These are phyloP conservation scores for Bombylius discolor DNA, from an alignment of 2,888 invertebrate genomes.

Conservation along the genomic window DNA sequence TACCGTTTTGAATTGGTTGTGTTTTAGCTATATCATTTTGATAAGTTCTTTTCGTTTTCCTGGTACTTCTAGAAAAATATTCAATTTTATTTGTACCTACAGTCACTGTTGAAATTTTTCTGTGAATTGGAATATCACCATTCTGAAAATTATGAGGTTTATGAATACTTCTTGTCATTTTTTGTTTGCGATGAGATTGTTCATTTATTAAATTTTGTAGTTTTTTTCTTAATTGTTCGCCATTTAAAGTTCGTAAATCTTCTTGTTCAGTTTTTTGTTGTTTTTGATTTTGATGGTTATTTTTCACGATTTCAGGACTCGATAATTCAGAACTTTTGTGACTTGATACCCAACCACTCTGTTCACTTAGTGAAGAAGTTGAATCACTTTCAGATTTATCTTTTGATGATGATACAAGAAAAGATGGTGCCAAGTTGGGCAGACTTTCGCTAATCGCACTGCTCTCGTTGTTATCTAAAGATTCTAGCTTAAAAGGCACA, in stretches of 20 bases:
- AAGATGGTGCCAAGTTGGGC: slow-evolving; percentile 55
- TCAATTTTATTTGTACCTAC: slow-evolving; percentile 22
- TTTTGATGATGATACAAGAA: slow-evolving; percentile 40
- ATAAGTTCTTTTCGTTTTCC: slow-evolving; percentile 19
- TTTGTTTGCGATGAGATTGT: slow-evolving; percentile 19
- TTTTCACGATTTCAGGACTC: slow-evolving; percentile 41
- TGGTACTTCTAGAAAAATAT: slow-evolving; percentile 15
- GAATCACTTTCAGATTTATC: slow-evolving; percentile 40
- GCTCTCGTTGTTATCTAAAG: slow-evolving; percentile 23
- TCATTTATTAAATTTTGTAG: slow-evolving; percentile 45
- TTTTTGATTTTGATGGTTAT: slow-evolving; percentile 1
- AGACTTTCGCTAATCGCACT: slow-evolving; percentile 55
- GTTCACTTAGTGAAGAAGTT: slow-evolving; percentile 61
- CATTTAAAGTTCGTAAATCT: slow-evolving; percentile 40
- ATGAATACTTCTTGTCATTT: background rate
- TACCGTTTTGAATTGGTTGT: slow-evolving; percentile 16
- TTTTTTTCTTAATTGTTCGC: slow-evolving; percentile 52
- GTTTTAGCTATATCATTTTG: slow-evolving; percentile 19
- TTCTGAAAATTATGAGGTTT: slow-evolving; percentile 7
- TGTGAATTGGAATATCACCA: slow-evolving; percentile 23
- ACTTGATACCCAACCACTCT: slow-evolving; percentile 80
- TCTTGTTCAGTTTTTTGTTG: slow-evolving; percentile 23
- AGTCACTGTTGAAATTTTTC: slow-evolving; percentile 29
- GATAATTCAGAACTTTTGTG: slow-evolving; percentile 53
- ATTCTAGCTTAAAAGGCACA: slow-evolving; percentile 51